Evolutionary conservation across 2,797 vertebrate genomes (phyloP).

Genomic region (Gambelia wislizenii): DNA sequence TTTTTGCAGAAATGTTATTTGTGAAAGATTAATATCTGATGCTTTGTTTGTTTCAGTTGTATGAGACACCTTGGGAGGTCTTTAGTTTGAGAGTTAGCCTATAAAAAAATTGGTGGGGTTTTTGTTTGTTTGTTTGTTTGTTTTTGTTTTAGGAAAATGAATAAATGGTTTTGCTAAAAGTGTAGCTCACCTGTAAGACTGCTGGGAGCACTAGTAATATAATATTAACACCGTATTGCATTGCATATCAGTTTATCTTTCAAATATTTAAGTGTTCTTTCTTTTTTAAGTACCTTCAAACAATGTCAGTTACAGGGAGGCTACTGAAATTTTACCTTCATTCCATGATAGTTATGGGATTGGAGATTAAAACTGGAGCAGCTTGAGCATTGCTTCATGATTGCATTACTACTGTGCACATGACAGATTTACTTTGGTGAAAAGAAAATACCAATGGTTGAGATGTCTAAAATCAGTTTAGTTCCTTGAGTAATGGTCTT

Average conservation of each 20-base stretch:
- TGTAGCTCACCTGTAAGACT: neutral
- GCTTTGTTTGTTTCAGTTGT: conserved; percentile 4
- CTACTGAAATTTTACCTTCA: neutral
- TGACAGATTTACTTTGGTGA: neutral
- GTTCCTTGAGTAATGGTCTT: neutral
- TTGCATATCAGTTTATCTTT: neutral
- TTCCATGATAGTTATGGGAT: no score
- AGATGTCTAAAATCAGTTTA: neutral
- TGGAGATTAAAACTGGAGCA: neutral
- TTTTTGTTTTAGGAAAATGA: no score
- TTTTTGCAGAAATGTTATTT: neutral
- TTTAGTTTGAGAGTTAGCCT: neutral
- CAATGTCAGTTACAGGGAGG: neutral
- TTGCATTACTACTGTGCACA: neutral
- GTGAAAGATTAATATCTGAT: neutral
- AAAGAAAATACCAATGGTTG: neutral
- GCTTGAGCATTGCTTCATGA: neutral
- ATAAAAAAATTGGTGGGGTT: no score
- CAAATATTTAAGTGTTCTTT: neutral
- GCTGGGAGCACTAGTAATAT: neutral
- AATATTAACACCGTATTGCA: neutral
- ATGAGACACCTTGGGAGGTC: neutral
- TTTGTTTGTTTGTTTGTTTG: no score
- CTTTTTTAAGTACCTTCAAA: neutral
- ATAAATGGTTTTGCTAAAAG: neutral